Base-by-base conservation (phyloP, 2,113 vertebrate genomes). In the Gallinago media region DNA sequence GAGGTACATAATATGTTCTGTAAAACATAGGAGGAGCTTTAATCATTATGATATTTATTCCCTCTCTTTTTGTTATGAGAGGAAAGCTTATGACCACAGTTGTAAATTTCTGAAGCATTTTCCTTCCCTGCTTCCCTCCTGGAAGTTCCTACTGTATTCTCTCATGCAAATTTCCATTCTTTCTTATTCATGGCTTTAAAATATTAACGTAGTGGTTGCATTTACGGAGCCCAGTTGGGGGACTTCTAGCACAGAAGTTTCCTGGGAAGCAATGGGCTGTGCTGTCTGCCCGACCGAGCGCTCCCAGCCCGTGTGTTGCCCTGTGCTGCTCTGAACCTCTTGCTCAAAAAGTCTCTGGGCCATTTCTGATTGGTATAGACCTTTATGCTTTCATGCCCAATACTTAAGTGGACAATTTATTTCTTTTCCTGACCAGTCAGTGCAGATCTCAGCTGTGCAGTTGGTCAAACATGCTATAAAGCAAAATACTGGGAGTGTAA, bases 201-300 rank as follows among this genome's bases (percentile, higher is more conserved):
- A 66, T 73, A 22, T 4, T 78, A 25, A 32, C 63, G 6, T 49
- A 34, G 13, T 25, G 15, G 4, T 58, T 89, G 46, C 5, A 1
- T 44, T 92, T 71, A 25, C 32, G 73, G 36, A 74, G 63, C 22
- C 46, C 19, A n/a, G 17, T 34, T 78, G 61, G 21, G 63, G 19
- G 22, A 14, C 55, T 76, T 47, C 3, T 19, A 23, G 6, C 15
- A 1, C 2, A 32, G 54, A 20, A 61, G 14, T 42, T 72, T 49
- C 16, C 52, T 63, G 38, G 72, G 49, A 49, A 56, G 62, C 73
- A 52, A 2, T 5, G 22, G 21, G 16, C 79, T 63, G 16, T 85
- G 50, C 42, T 54, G 7, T 18, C 46, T 85, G 38, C 42, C 52
- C 0, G 0, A 15, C 54, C 4, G 5, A 68, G 38, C 1, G 2